Conservation (phyloP, 1,140 invertebrate genomes). For the Leptinotarsa lineolata region DNA sequence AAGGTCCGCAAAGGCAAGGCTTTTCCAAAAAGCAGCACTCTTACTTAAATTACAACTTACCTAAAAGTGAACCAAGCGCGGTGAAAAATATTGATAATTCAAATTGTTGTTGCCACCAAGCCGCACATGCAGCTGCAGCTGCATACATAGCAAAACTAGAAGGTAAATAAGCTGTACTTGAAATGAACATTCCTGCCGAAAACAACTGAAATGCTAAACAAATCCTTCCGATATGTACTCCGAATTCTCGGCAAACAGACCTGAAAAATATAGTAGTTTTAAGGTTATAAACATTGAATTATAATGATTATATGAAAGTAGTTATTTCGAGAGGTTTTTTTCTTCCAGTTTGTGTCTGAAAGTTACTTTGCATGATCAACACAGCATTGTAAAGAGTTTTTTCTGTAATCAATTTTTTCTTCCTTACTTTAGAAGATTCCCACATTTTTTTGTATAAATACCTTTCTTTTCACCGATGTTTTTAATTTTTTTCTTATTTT, state of each 20-base stretch:
- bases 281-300: too few species aligned
- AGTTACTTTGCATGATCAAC: too few species aligned
- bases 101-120: constrained; percentile 83
- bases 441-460: too few species aligned
- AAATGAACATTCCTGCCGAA: constrained; percentile 90
- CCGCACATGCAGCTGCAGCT: constrained; percentile 78
- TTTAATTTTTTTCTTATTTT: too few species aligned
- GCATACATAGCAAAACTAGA: constrained; percentile 91
- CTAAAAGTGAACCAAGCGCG: constrained; percentile 75
- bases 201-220: constrained; percentile 83
- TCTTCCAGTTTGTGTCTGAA: too few species aligned
- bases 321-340: too few species aligned
- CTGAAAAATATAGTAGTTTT: constrained; percentile 60
- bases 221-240: constrained; percentile 83
- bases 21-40: background rate
- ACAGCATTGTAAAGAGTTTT: too few species aligned
- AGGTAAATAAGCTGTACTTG: constrained; percentile 88
- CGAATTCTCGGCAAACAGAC: constrained; percentile 86
- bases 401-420: too few species aligned
- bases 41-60: constrained; percentile 44
- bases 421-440: too few species aligned
- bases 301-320: too few species aligned
- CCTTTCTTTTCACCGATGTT: too few species aligned
- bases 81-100: constrained; percentile 82
- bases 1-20: too few species aligned